Evolutionary conservation across 2,888 invertebrate genomes (phyloP).

Genomic region (Chesias legatella): DNA sequence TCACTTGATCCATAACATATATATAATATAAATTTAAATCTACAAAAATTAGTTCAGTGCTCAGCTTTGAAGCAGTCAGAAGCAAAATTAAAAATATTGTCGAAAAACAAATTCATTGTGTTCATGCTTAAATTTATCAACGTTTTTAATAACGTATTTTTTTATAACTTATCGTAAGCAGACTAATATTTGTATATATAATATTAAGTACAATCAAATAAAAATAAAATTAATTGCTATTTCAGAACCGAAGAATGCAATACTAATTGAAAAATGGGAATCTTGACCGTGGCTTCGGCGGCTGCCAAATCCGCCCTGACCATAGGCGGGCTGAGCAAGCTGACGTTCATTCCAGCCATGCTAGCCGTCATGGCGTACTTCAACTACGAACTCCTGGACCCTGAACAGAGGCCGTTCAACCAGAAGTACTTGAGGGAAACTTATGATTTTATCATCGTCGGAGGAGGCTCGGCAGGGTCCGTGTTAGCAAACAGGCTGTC

Average conservation of each 20-base stretch:
- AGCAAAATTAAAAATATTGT: too few species aligned
- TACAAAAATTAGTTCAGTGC: too few species aligned
- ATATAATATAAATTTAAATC: too few species aligned
- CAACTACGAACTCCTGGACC: conserved; percentile 92
- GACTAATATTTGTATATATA: too few species aligned
- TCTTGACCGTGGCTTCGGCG: conserved; percentile 75
- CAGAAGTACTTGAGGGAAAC: conserved; percentile 82
- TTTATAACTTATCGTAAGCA: too few species aligned
- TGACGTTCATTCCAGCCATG: conserved; percentile 87
- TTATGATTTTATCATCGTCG: conserved; percentile 91
- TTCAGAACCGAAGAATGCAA: conserved; percentile 42
- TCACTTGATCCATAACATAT: too few species aligned
- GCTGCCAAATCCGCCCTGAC: conserved; percentile 87
- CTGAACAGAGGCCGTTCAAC: conserved; percentile 89
- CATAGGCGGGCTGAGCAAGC: conserved; percentile 85
- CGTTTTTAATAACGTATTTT: too few species aligned
- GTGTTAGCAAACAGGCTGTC: conserved; percentile 90
- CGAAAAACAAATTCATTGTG: too few species aligned
- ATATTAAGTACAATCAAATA: too few species aligned
- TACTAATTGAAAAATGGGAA: conserved; percentile 53
- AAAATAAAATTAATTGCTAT: too few species aligned
- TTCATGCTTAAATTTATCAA: too few species aligned
- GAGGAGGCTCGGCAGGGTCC: conserved; percentile 91
- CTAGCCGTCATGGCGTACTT: conserved; percentile 89
- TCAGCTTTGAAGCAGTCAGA: too few species aligned